Conservation (phyloP, 2,797 vertebrate genomes). For the Falco naumanni region DNA sequence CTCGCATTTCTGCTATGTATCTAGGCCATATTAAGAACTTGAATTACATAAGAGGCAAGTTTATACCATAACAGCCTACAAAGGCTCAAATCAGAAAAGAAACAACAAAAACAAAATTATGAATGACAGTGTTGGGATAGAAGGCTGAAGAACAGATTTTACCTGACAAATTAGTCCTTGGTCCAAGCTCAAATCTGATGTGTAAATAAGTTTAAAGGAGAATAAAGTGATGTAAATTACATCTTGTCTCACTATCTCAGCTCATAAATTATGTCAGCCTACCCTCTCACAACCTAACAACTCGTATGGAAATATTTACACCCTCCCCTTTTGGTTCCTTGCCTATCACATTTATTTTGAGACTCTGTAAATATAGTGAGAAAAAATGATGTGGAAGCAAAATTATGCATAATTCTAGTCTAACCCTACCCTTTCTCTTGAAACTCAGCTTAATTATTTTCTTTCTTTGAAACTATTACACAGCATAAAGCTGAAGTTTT, state of each 20-base stretch:
- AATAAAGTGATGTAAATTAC: slow-evolving; percentile 8
- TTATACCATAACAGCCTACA: neutral
- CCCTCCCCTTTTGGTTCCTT: neutral
- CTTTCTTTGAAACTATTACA: neutral
- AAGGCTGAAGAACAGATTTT: slow-evolving; percentile 17
- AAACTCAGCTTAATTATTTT: neutral
- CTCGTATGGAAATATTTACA: slow-evolving; percentile 7
- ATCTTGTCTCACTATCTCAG: slow-evolving; percentile 11
- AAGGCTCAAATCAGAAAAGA: slow-evolving; percentile 15
- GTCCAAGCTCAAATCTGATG: neutral
- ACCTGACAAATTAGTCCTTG: slow-evolving; percentile 13
- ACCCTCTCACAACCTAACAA: neutral
- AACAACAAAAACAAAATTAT: neutral
- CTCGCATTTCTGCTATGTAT: neutral
- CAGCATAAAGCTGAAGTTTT: neutral
- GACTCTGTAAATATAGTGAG: neutral
- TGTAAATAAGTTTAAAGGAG: neutral
- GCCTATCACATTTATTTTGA: neutral
- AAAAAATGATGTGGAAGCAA: neutral
- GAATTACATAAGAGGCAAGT: neutral
- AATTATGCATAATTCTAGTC: neutral
- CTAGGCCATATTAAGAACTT: neutral
- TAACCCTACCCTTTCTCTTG: neutral
- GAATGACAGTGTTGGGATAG: neutral
- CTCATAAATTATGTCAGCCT: slow-evolving; percentile 30